Evolutionary conservation across 2,797 vertebrate genomes (phyloP).

Genomic region (Decapterus maruadsi): DNA sequence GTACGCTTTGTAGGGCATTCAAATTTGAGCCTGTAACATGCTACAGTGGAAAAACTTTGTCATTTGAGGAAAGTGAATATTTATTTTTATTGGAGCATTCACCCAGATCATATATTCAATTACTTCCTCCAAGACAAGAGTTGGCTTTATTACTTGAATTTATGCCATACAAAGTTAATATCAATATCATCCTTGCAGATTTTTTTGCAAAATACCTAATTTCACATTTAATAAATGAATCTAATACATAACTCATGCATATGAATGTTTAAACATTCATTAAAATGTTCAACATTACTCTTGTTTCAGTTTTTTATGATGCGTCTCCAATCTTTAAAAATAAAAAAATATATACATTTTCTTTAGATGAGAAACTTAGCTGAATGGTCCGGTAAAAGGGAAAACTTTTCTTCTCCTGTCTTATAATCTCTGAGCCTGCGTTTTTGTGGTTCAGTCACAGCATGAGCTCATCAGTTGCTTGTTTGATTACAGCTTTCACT

Average conservation of each 20-base stretch:
- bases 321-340: not conserved
- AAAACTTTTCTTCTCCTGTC: not conserved
- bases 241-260: no score
- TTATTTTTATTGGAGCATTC: no score
- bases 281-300: no score
- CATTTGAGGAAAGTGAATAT: no score
- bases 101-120: no score
- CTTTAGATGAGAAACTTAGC: not conserved
- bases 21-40: not conserved
- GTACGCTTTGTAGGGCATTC: not conserved
- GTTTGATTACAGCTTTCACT: not conserved
- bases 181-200: not conserved
- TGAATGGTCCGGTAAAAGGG: not conserved
- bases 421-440: not conserved
- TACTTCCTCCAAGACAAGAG: not conserved
- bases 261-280: no score
- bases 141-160: not conserved
- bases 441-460: not conserved
- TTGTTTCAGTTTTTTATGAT: not conserved
- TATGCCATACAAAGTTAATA: not conserved
- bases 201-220: no score
- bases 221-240: no score
- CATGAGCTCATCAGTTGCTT: not conserved
- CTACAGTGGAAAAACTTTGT: no score
- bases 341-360: no score